A percentile compares a stretch with the other conserved stretches of the same genome.
These are phyloP conservation scores for Lumbricus terrestris DNA, from an alignment of 2,888 invertebrate genomes.

Conservation along the genomic window DNA sequence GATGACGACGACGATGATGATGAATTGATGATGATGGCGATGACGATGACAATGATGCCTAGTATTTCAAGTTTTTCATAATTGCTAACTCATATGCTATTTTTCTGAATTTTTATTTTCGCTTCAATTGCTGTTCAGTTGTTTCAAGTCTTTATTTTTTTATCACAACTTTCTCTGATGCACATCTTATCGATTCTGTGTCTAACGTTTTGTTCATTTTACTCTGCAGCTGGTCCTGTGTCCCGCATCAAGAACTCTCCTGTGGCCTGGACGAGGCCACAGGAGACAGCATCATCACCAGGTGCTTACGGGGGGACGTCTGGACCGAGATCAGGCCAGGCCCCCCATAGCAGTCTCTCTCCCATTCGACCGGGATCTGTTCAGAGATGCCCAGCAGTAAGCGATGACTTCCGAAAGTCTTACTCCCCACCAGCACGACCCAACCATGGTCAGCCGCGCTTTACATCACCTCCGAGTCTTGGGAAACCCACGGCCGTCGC, in stretches of 20 bases:
- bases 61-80: not conserved
- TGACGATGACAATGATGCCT: no score
- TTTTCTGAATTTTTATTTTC: not conserved
- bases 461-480: not conserved
- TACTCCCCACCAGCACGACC: not conserved
- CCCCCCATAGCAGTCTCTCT: constrained; percentile 19
- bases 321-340: constrained; percentile 7
- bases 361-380: constrained; percentile 17
- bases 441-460: not conserved
- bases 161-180: not conserved
- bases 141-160: not conserved
- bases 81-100: no score
- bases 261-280: not conserved
- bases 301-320: not conserved
- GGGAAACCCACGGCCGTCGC: not conserved
- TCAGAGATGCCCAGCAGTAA: constrained; percentile 6
- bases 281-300: not conserved
- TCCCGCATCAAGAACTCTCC: constrained; percentile 4
- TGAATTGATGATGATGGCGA: no score
- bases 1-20: no score
- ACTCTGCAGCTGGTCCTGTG: not conserved
- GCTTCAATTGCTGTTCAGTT: not conserved
- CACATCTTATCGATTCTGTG: not conserved
- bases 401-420: not conserved
- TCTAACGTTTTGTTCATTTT: not conserved